Conservation (phyloP, 2,888 invertebrate species). For the Drosophila subquinaria region DNA sequence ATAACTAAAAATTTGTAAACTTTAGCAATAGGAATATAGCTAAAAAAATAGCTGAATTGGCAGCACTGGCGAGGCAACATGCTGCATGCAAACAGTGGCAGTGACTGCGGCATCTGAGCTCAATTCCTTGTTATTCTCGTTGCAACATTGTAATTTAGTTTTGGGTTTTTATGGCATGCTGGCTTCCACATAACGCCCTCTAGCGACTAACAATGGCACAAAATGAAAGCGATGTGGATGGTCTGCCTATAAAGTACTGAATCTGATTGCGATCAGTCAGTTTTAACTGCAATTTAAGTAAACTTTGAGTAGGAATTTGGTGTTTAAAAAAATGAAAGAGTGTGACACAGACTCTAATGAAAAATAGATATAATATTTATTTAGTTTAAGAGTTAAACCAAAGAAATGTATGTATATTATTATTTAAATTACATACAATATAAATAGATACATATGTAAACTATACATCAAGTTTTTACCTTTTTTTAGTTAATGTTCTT, state of each 20-base stretch:
- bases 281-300: neutral
- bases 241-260: neutral
- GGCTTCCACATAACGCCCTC: conserved; percentile 43
- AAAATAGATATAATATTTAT: neutral
- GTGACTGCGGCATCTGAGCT: conserved; percentile 32
- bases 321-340: neutral
- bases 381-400: no score
- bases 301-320: neutral
- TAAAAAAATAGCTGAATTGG: neutral
- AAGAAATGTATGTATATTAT: no score
- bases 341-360: neutral
- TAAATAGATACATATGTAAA: no score
- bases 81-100: conserved; percentile 49
- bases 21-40: neutral
- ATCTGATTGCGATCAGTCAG: neutral
- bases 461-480: no score
- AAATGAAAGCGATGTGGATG: conserved; percentile 16
- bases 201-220: conserved; percentile 45
- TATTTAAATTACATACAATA: no score
- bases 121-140: conserved; percentile 40
- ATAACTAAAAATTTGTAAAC: no score
- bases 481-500: neutral
- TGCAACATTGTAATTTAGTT: conserved; percentile 72
- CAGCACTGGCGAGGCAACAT: conserved; percentile 7
- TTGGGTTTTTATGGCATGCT: conserved; percentile 67